Evolutionary conservation across 1,140 invertebrate genomes (phyloP), one percentile per base, ranked within the genome.

Genomic region (Drosophila mojavensis): DNA sequence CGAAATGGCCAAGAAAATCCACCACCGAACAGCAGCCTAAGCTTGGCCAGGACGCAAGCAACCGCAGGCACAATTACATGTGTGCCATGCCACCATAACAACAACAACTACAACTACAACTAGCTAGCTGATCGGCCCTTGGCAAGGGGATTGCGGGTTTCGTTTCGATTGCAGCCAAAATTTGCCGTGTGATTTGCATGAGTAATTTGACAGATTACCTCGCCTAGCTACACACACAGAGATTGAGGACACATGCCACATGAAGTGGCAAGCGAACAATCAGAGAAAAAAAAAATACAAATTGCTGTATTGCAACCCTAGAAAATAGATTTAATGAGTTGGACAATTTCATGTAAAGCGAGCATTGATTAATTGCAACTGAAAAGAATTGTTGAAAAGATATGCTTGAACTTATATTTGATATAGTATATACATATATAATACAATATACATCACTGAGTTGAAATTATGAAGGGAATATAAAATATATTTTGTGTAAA

Each of bases 151-250:
- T 43, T 54, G 48, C 17, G 24, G 28, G 28, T 13, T 51, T 4
- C 2, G 15, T 15, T 47, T 48, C 20, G 36, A 60, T 20, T 61
- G 65, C 41, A 68, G 59, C 15, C 17, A 62, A 60, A 73, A 43
- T 72, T 60, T 47, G 63, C 56, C 68, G 39, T 70, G 78, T 68
- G 84, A 89, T 89, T 89, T 89, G 84, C 84, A 89, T 89, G 85
- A 77, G 66, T 89, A 90, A 89, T 89, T 89, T 89, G 85, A 89
- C 85, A 89, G 84, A 89, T 89, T 89, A 89, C 80, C 68, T 77
- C 59, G 68, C 50, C 64, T 47, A 50, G 75, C 60, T 53, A 41
- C 61, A 47, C 58, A 41, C 61, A 47, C 51, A 65, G 63, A 65
- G 68, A 66, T 58, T 63, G 51, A 41, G 56, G 33, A 11, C 17